A percentile compares a stretch with the other conserved stretches of the same genome.
phyloP scores from a whole-genome alignment of 2,797 vertebrate species.

The Oreochromis grahami region DNA sequence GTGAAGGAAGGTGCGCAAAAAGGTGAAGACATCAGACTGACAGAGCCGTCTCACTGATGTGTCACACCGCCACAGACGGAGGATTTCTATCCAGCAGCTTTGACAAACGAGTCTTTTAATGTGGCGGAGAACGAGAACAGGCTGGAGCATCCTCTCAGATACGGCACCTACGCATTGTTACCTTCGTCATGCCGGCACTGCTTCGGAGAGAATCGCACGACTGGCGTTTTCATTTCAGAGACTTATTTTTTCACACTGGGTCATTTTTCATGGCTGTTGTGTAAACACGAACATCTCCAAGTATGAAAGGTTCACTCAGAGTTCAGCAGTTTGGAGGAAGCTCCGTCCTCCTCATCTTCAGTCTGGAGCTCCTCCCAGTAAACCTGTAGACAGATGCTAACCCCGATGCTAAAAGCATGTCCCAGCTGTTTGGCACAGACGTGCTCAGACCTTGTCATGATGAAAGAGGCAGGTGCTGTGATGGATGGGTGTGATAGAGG shows the following conservation, averaged over 20 bases:
- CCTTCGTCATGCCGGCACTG: background rate
- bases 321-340: background rate
- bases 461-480: background rate
- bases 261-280: background rate
- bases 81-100: background rate
- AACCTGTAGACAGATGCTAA: background rate
- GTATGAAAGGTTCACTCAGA: background rate
- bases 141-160: background rate
- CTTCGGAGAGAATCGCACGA: fast-evolving
- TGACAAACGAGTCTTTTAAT: background rate
- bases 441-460: background rate
- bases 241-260: background rate
- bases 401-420: background rate
- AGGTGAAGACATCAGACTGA: background rate
- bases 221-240: background rate
- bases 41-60: background rate
- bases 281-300: background rate
- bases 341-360: background rate
- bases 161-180: background rate
- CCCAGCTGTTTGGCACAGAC: background rate
- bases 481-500: background rate
- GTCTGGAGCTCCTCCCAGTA: background rate
- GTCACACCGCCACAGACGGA: background rate
- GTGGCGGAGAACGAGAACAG: background rate
- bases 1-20: background rate